Conservation (phyloP, 2,888 invertebrate genomes). For the Phyllotreta cruciferae region DNA sequence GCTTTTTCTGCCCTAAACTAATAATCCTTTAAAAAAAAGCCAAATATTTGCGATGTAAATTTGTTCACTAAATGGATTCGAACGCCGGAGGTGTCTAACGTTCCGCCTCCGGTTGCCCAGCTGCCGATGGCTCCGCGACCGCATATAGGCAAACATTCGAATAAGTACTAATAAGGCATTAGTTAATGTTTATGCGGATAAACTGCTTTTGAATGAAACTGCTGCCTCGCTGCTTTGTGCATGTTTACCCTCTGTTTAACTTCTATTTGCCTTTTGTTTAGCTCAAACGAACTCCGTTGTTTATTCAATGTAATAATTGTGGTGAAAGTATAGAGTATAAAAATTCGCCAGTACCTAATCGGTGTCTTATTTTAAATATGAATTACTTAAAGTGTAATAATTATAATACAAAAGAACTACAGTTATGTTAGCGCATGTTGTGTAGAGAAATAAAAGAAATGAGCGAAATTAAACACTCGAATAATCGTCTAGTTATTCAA, state of each 20-base stretch:
- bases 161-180: conserved; percentile 35
- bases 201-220: conserved; percentile 1
- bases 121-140: conserved; percentile 34
- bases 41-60: conserved; percentile 52
- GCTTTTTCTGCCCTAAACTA: conserved; percentile 49
- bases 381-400: no score
- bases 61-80: conserved; percentile 58
- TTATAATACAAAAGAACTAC: no score
- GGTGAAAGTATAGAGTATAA: no score
- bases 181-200: conserved; percentile 35
- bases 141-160: conserved; percentile 33
- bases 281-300: no score
- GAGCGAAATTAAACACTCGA: background rate
- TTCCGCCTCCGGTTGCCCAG: conserved; percentile 39
- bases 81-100: conserved; percentile 51
- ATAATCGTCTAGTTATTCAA: conserved; percentile 18
- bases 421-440: no score
- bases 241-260: no score
- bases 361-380: no score
- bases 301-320: no score
- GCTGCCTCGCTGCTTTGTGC: no score
- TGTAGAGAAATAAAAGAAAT: no score
- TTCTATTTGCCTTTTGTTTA: no score
- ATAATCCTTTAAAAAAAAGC: conserved; percentile 53
- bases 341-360: no score